phyloP scores from a whole-genome alignment of 2,113 vertebrate species.

The Cyrtonyx montezumae region DNA sequence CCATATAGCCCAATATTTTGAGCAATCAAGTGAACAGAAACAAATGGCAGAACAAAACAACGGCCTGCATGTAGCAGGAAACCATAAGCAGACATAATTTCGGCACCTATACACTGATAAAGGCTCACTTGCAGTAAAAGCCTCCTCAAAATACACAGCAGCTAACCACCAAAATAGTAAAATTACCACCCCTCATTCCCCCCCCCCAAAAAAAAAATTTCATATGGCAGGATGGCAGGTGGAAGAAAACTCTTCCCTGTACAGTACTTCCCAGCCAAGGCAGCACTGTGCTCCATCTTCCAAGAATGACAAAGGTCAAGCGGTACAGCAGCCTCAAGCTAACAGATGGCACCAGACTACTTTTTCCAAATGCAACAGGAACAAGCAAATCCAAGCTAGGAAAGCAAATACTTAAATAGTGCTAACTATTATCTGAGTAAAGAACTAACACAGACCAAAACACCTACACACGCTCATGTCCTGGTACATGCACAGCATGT shows the following conservation, averaged over 20 bases:
- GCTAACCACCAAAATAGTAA: background rate
- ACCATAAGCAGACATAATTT: background rate
- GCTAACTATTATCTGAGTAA: constrained; percentile 49
- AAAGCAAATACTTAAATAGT: constrained; percentile 46
- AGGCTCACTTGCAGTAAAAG: background rate
- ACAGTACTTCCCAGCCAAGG: background rate
- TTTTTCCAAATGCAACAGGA: constrained; percentile 18
- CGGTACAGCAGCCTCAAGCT: background rate
- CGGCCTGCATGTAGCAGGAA: background rate
- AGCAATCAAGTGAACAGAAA: background rate
- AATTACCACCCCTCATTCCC: background rate
- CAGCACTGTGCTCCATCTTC: background rate
- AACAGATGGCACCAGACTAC: constrained; percentile 39
- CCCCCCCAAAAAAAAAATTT: background rate
- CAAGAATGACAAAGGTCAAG: background rate
- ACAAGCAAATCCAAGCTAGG: constrained; percentile 44
- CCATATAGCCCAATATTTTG: background rate
- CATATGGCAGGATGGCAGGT: background rate
- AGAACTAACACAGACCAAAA: constrained; percentile 48
- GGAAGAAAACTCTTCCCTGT: background rate
- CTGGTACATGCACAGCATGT: constrained; percentile 41
- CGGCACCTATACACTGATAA: background rate
- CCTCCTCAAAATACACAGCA: background rate
- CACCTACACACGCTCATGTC: constrained; percentile 46
- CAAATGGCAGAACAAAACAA: background rate